Base-by-base conservation (phyloP, 2,888 invertebrate genomes). In the Machimus rusticus region DNA sequence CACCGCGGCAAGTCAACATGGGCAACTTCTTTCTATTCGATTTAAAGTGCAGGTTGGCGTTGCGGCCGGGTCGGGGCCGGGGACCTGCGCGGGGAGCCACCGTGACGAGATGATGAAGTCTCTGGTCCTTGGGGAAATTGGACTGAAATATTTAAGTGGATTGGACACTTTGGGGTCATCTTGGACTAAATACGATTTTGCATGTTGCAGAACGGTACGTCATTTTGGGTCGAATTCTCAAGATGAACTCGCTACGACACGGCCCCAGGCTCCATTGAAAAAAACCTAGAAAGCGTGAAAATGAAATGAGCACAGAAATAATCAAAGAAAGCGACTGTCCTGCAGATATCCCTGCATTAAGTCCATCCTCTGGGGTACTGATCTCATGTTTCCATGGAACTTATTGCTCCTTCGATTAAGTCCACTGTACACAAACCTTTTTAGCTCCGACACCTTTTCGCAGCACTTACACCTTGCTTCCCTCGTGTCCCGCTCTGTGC, bases 61-160 rank as follows among this genome's bases (percentile, higher is more conserved):
- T 28, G 51, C 23, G 39, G 3, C 46, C 14, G 19, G 28, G 16
- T 8, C 9, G 43, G n/a, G 16, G n/a, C 28, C n/a, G 34, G 55
- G 51, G 8, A 19, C 43, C 43, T 66, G 12, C 14, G 66, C 28
- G 28, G 28, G 28, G 51, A 66, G 28, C 66, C 66, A 66, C 81
- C 81, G 5, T 81, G 81, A 81, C 34, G 55, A 81, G 81, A 81
- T 81, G 81, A 81, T 81, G 81, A 81, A 55, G 81, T 81, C 34
- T 31, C 81, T 14, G 46, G 74, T 86, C 85, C 85, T 86, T 86
- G 28, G 85, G 85, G 85, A 86, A 86, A 86, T 86, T 74, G 85
- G 34, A 86, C 74, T 86, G 46, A 86, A 86, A 86, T 86, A 86
- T 86, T 86, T 86, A 86, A 86, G 85, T 86, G 85, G 74, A 86